Percentiles rank a stretch among this genome's conserved stretches.
Evolutionary conservation across 2,113 vertebrate species (phyloP).

Genomic region (Dicaeum eximium): DNA sequence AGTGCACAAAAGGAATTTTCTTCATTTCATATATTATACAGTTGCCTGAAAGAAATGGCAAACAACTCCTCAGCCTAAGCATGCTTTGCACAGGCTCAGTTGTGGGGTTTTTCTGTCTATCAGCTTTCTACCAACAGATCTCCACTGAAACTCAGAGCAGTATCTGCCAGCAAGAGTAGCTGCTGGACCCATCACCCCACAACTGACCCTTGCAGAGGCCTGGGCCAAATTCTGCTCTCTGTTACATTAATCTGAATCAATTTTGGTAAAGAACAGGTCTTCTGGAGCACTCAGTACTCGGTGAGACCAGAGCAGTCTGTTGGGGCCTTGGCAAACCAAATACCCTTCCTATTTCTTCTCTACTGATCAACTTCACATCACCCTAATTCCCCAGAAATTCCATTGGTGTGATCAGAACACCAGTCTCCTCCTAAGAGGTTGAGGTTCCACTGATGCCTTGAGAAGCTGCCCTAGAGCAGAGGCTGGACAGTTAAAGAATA

Average conservation of each 20-base stretch:
- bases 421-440: not conserved
- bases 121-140: not conserved
- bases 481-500: too few species aligned
- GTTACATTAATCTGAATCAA: not conserved
- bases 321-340: not conserved
- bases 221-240: not conserved
- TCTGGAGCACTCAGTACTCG: not conserved
- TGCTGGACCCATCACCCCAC: not conserved
- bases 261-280: not conserved
- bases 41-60: conserved; percentile 42
- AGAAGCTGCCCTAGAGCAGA: too few species aligned
- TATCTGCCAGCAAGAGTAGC: not conserved
- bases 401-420: not conserved
- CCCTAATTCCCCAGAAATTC: conserved; percentile 6
- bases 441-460: not conserved
- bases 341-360: not conserved
- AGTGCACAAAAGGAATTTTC: conserved; percentile 35
- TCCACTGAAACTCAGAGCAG: not conserved
- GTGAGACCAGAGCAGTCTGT: not conserved
- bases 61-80: not conserved
- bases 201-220: not conserved
- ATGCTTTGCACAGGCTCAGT: not conserved
- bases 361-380: not conserved
- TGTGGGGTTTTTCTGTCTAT: not conserved
- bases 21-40: conserved; percentile 36